A percentile compares a stretch with the other conserved stretches of the same genome.
Conservation (phyloP, 2,113 vertebrate genomes). For the Rhineura floridana region DNA sequence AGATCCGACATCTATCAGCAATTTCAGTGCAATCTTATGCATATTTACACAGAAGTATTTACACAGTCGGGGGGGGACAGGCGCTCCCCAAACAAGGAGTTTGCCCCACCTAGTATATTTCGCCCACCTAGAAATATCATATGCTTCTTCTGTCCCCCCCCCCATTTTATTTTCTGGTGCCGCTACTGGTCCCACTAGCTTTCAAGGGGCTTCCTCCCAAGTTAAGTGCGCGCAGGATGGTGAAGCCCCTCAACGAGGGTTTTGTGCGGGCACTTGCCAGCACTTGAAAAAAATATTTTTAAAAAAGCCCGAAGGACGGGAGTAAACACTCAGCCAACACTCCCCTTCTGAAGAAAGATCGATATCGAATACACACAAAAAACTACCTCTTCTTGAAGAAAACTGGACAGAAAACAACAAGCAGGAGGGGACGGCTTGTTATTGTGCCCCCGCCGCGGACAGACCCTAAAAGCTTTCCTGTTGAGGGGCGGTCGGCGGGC, state of each 20-base stretch:
- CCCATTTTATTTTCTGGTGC: no score
- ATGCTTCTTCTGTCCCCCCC: no score
- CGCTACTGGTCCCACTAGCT: no score
- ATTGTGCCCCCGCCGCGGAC: slow-evolving; percentile 2
- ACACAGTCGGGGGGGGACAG: no score
- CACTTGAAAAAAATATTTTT: background rate
- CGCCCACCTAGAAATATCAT: no score
- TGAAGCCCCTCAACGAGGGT: background rate
- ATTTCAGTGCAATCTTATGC: background rate
- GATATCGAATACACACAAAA: background rate
- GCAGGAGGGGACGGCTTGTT: background rate
- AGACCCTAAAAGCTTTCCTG: background rate
- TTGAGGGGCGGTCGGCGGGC: background rate
- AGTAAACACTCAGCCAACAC: background rate
- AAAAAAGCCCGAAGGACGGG: background rate
- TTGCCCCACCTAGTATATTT: no score
- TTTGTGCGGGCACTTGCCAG: no score
- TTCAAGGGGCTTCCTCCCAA: background rate
- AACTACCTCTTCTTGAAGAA: background rate
- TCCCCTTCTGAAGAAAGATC: background rate
- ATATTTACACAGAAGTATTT: background rate
- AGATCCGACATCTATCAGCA: background rate
- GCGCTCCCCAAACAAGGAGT: no score
- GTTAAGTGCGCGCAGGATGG: background rate
- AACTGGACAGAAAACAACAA: background rate